Percentiles rank a stretch among this genome's conserved stretches.
Evolutionary conservation across 1,140 invertebrate species (phyloP).

Genomic region (Metaphire vulgaris): DNA sequence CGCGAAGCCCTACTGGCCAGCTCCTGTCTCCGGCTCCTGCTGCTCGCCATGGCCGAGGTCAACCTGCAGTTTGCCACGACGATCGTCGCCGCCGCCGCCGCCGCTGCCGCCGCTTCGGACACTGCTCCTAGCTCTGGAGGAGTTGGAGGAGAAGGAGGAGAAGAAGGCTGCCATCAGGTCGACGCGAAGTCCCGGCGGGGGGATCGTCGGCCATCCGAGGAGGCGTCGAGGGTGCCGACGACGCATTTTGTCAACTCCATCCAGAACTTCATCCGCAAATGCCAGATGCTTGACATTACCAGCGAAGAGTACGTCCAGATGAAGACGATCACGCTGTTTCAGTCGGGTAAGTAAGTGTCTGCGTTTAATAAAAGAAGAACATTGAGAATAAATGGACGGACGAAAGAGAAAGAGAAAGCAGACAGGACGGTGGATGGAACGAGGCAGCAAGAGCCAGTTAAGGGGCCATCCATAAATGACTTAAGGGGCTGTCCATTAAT

Average conservation of each 20-base stretch:
- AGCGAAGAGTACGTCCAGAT: conserved; percentile 46
- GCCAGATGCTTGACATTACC: conserved; percentile 44
- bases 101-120: background rate
- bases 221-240: conserved; percentile 34
- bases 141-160: no score
- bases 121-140: background rate
- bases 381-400: background rate
- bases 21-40: conserved; percentile 44
- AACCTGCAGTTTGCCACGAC: conserved; percentile 50
- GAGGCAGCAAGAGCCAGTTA: no score
- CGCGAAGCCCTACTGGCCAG: conserved; percentile 43
- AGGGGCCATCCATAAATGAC: no score
- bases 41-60: conserved; percentile 49
- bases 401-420: background rate
- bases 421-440: background rate
- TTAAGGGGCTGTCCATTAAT: no score
- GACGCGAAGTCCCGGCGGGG: no score
- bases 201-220: background rate
- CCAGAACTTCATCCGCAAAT: conserved; percentile 47
- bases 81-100: conserved; percentile 29
- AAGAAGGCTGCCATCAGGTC: no score
- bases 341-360: conserved; percentile 39
- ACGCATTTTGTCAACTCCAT: conserved; percentile 46
- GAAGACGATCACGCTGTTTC: conserved; percentile 47
- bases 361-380: background rate